Evolutionary conservation across 2,888 invertebrate genomes (phyloP).

Genomic region (Deilephila elpenor): DNA sequence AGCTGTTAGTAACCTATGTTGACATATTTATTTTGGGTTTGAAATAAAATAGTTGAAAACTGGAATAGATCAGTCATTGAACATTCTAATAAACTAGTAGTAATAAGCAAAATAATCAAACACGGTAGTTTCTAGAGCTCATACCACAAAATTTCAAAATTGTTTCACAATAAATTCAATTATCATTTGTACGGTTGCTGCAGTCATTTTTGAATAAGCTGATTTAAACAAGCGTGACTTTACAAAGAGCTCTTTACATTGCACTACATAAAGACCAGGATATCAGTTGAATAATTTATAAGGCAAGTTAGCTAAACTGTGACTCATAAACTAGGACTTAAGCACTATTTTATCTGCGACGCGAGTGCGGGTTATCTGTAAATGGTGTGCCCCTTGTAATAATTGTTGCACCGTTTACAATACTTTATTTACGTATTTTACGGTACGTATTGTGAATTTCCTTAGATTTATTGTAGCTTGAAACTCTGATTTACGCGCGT

Average conservation of each 20-base stretch:
- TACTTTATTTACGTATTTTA: slow-evolving; percentile 24
- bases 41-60: no score
- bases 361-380: slow-evolving; percentile 21
- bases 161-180: no score
- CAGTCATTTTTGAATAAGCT: neutral
- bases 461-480: neutral
- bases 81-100: no score
- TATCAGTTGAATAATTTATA: slow-evolving; percentile 6
- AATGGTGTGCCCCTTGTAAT: slow-evolving; percentile 29
- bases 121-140: no score
- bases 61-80: no score
- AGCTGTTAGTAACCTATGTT: no score
- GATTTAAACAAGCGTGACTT: neutral
- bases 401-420: slow-evolving; percentile 26
- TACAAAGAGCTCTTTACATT: neutral
- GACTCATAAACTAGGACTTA: slow-evolving; percentile 20
- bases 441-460: slow-evolving; percentile 15
- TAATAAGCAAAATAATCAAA: no score
- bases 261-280: neutral
- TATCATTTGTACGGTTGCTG: no score
- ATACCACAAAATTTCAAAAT: no score
- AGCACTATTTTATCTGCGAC: slow-evolving; percentile 22
- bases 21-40: no score
- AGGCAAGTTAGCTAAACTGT: slow-evolving; percentile 10
- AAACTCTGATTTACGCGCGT: no score